A percentile compares a stretch with the other conserved stretches of the same genome.
phyloP scores from a whole-genome alignment of 2,888 invertebrate species.

The Ichneumoninae sp. region DNA sequence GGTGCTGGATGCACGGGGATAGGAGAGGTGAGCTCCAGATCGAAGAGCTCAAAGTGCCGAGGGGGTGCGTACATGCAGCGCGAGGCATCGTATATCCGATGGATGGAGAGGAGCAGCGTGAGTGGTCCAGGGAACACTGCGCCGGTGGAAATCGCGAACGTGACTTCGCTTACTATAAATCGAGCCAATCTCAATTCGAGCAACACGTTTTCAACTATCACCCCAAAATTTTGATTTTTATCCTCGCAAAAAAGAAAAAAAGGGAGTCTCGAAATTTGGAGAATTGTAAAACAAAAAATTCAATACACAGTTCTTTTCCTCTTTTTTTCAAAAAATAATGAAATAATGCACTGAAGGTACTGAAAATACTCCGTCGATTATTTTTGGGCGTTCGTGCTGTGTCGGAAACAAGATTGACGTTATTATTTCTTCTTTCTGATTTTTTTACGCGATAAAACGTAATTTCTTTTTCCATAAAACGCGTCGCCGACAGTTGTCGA shows the following conservation, averaged over 20 bases:
- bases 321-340: too few relatives aligned
- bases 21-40: slow-evolving; percentile 44
- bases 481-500: neutral
- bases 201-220: neutral
- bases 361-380: too few relatives aligned
- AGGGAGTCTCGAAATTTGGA: neutral
- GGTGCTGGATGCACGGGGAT: slow-evolving; percentile 56
- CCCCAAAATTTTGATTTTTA: neutral
- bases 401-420: too few relatives aligned
- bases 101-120: slow-evolving; percentile 29
- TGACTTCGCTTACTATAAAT: slow-evolving; percentile 13
- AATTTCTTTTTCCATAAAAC: neutral
- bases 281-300: neutral
- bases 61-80: slow-evolving; percentile 55
- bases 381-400: too few relatives aligned
- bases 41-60: slow-evolving; percentile 42
- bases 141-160: neutral
- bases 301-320: too few relatives aligned
- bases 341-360: too few relatives aligned
- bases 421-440: too few relatives aligned
- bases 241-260: neutral
- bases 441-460: too few relatives aligned
- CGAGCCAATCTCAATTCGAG: neutral
- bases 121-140: neutral
- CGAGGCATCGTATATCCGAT: slow-evolving; percentile 65